Conservation (phyloP, 2,888 invertebrate genomes). For the Tipula unca region DNA sequence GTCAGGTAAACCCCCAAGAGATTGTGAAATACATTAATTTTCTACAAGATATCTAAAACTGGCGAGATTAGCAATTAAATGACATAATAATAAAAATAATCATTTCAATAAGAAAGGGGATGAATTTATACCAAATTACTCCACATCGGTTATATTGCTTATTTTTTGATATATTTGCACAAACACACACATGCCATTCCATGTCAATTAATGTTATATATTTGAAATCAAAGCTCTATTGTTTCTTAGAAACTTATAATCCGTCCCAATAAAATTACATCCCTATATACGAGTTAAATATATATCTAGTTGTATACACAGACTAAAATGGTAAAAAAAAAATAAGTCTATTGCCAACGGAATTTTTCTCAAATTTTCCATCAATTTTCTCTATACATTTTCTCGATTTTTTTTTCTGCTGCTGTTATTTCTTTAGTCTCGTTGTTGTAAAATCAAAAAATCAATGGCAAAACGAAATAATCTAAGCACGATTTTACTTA, state of each 20-base stretch:
- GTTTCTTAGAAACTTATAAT: not conserved
- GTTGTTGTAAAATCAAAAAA: not conserved
- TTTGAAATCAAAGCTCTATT: not conserved
- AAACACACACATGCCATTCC: not conserved
- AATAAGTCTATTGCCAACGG: not conserved
- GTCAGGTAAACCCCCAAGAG: not conserved
- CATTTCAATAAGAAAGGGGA: not conserved
- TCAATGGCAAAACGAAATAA: not conserved
- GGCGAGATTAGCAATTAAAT: slow-evolving; percentile 8
- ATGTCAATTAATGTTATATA: not conserved
- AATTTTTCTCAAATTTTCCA: not conserved
- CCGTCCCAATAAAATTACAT: not conserved
- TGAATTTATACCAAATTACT: not conserved
- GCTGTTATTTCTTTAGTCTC: not conserved
- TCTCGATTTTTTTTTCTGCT: not conserved
- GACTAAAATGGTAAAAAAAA: not conserved
- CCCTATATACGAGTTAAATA: not conserved
- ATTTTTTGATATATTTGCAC: not conserved
- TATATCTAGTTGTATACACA: too few relatives aligned
- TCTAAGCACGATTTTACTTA: not conserved
- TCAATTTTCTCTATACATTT: not conserved
- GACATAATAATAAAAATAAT: not conserved
- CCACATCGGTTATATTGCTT: not conserved
- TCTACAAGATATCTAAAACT: not conserved
- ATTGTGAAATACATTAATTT: not conserved